Evolutionary conservation across 2,113 vertebrate genomes (phyloP), one percentile per base, ranked within the genome.

Genomic region (Brachirus orientalis): DNA sequence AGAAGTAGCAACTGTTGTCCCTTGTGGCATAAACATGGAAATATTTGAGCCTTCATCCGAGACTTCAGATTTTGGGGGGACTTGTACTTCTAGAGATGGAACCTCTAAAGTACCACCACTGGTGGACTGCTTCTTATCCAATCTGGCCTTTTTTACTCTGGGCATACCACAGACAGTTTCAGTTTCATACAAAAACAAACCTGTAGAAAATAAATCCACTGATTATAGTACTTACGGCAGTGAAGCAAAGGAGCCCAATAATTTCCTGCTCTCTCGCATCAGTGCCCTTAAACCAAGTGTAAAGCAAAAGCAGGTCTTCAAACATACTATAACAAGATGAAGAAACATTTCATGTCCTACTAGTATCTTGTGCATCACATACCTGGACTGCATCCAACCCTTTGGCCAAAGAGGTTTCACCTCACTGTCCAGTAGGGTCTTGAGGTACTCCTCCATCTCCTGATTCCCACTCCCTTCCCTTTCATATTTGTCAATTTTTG

Each of bases 351-450:
- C 54, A 10, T 9, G 7, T 38, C 37, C 13, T 3, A 19, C 18
- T 18, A n/a, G 10, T 18, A 19, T 19, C 3, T 3, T 36, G 45
- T 88, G 37, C 16, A 17, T n/a, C 16, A 46, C 8, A 2, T 33
- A 99, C 97, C 97, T 94, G 20, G 95, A 94, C 65, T 97, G 96
- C 96, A 99, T 98, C 98, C 98, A 99, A 64, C 98, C 97, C 88
- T 95, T 96, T 20, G 97, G 97, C 98, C 98, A 99, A 52, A 99
- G 93, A 0, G 94, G 90, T 88, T 97, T 98, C 77, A 99, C 92
- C 75, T 97, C 94, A 10, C 90, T 91, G 54, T 97, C 95, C 69
- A 99, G 90, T 77, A 98, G 93, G 11, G 80, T 87, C 90, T 97
- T 98, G 67, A 99, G 90, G 68, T 93, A 94, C 63, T 96, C 96